Evolutionary conservation across 2,113 vertebrate species (phyloP).

Genomic region (Campylorhamphus procurvoides): DNA sequence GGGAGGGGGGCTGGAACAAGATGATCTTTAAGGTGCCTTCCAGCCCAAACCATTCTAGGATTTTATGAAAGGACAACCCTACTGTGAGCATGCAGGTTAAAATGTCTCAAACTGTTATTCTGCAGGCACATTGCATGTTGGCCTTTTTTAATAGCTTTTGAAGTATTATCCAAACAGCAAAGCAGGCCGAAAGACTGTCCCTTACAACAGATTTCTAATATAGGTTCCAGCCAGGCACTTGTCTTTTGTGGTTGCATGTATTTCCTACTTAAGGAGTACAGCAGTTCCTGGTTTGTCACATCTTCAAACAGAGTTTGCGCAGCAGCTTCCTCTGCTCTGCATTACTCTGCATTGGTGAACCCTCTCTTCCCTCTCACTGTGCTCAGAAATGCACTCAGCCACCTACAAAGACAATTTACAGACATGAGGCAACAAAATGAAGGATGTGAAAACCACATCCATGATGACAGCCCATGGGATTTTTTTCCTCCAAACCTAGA

Average conservation of each 20-base stretch:
- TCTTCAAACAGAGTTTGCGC: background rate
- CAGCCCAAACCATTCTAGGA: background rate
- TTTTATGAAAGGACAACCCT: background rate
- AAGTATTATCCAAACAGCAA: background rate
- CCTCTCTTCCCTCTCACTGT: background rate
- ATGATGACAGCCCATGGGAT: background rate
- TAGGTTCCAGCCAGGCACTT: background rate
- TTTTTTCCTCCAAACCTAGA: background rate
- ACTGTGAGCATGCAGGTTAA: background rate
- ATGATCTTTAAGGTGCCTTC: background rate
- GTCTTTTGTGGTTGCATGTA: constrained; percentile 34
- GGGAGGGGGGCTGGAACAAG: accelerated
- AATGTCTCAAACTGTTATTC: background rate
- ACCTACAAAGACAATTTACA: background rate
- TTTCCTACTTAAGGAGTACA: constrained; percentile 57
- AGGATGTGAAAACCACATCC: background rate
- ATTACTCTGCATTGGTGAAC: background rate
- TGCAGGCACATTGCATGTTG: background rate
- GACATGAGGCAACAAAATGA: background rate
- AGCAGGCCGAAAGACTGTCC: background rate
- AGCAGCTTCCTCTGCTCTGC: constrained; percentile 41
- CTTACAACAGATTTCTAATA: constrained; percentile 1
- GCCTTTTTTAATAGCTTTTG: background rate
- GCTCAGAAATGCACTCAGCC: background rate
- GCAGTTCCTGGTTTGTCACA: constrained; percentile 55